phyloP scores from a whole-genome alignment of 92 coral and sea anemone species.

The Phenganax subtilis region DNA sequence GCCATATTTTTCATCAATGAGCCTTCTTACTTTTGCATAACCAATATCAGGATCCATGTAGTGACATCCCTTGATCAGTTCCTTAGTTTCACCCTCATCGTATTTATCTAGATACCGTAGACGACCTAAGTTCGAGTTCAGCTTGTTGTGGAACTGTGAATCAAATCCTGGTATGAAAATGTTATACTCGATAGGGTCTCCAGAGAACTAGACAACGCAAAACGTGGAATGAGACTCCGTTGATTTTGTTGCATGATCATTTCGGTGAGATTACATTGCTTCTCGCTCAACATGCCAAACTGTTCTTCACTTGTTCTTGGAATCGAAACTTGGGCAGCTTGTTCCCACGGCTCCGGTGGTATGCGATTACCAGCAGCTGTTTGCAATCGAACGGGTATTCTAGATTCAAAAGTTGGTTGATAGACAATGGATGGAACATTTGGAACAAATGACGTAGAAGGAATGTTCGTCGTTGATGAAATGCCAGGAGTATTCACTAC shows the following conservation, averaged over 20 bases:
- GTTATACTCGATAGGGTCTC: slow-evolving; percentile 48
- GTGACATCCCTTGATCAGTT: slow-evolving; percentile 51
- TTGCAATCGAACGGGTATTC: too few relatives aligned
- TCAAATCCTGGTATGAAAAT: slow-evolving; percentile 43
- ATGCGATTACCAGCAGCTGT: too few relatives aligned
- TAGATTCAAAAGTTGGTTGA: too few relatives aligned
- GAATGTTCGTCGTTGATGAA: neutral
- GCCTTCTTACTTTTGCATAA: slow-evolving; percentile 43
- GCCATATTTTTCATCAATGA: slow-evolving; percentile 47
- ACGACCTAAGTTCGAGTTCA: slow-evolving; percentile 18
- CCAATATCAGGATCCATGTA: slow-evolving; percentile 40
- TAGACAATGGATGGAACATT: neutral
- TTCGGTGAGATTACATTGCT: slow-evolving; percentile 45
- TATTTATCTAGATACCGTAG: slow-evolving; percentile 51
- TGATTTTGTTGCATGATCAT: slow-evolving; percentile 42
- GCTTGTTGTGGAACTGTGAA: slow-evolving; percentile 37
- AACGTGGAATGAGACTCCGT: slow-evolving; percentile 46
- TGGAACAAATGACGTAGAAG: slow-evolving; percentile 6
- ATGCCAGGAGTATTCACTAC: neutral
- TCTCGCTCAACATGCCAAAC: slow-evolving; percentile 7
- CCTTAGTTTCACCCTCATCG: slow-evolving; percentile 50
- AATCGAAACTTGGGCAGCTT: too few relatives aligned
- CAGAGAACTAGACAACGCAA: slow-evolving; percentile 42
- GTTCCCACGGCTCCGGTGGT: too few relatives aligned
- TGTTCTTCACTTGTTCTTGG: too few relatives aligned